Percentiles rank a stretch among this genome's conserved stretches.
phyloP scores from a whole-genome alignment of 2,888 invertebrate genomes.

The Aphidius colemani region DNA sequence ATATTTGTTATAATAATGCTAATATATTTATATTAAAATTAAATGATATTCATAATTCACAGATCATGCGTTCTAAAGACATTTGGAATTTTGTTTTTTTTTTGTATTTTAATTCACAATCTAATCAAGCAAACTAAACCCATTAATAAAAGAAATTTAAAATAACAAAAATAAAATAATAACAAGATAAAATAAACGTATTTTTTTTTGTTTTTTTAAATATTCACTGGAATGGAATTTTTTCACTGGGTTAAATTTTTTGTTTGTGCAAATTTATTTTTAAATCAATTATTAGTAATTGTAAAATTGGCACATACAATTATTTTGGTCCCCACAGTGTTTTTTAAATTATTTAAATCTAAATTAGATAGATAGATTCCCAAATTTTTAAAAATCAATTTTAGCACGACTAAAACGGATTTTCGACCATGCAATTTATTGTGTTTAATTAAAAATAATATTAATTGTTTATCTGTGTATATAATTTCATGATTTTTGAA shows the following conservation, averaged over 20 bases:
- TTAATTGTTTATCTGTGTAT: slow-evolving; percentile 9
- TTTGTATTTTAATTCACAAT: slow-evolving; percentile 26
- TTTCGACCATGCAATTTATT: slow-evolving; percentile 33
- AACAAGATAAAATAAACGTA: slow-evolving; percentile 31
- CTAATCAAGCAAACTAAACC: slow-evolving; percentile 50
- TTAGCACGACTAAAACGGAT: slow-evolving; percentile 48
- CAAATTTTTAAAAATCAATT: slow-evolving; percentile 18
- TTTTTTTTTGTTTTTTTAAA: neutral
- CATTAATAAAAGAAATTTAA: slow-evolving; percentile 28
- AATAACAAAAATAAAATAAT: slow-evolving; percentile 31
- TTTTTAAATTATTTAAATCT: slow-evolving; percentile 17
- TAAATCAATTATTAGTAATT: too few relatives aligned
- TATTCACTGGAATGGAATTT: too few relatives aligned
- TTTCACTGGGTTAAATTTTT: slow-evolving; percentile 7
- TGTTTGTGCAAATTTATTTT: neutral
- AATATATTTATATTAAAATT: slow-evolving; percentile 29
- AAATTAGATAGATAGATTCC: too few relatives aligned
- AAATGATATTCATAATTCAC: slow-evolving; percentile 48
- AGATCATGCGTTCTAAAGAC: slow-evolving; percentile 58
- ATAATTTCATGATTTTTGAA: slow-evolving; percentile 5
- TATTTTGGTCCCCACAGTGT: slow-evolving; percentile 10
- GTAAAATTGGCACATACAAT: slow-evolving; percentile 13
- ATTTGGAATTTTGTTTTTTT: slow-evolving; percentile 27
- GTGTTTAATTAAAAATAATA: slow-evolving; percentile 7
- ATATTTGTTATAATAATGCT: slow-evolving; percentile 34